phyloP scores from a whole-genome alignment of 2,888 invertebrate species.

The Hirtodrosophila alboralis region DNA sequence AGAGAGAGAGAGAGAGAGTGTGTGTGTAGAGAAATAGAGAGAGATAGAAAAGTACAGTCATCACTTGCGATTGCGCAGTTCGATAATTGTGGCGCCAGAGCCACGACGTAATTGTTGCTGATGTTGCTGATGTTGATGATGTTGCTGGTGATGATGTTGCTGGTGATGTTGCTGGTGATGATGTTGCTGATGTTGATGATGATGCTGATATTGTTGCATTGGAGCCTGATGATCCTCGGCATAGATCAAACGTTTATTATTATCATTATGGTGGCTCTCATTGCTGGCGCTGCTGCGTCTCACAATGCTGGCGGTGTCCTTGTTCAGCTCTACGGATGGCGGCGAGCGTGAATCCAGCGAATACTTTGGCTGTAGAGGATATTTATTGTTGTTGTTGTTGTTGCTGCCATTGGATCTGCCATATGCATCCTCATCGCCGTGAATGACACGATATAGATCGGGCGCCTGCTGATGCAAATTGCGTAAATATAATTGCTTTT shows the following conservation, averaged over 20 bases:
- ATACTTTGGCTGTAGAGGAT: constrained; percentile 73
- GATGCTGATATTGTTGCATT: constrained; percentile 82
- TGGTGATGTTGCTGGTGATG: constrained; percentile 82
- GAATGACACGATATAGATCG: constrained; percentile 89
- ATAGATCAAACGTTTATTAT: constrained; percentile 43
- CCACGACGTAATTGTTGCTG: constrained; percentile 79
- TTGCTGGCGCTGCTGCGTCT: constrained; percentile 85
- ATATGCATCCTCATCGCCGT: constrained; percentile 86
- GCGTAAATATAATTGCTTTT: constrained; percentile 88
- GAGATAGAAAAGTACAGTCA: background rate
- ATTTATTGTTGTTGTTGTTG: constrained; percentile 44
- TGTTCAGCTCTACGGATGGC: constrained; percentile 82
- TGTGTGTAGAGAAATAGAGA: constrained; percentile 2
- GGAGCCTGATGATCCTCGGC: constrained; percentile 32
- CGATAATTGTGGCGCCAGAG: constrained; percentile 86
- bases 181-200: constrained; percentile 70
- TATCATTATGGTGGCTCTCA: constrained; percentile 31
- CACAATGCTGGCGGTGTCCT: constrained; percentile 84
- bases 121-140: constrained; percentile 40
- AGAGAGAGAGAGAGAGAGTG: background rate
- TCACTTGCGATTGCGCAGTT: constrained; percentile 85
- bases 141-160: constrained; percentile 72
- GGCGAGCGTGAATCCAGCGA: constrained; percentile 83
- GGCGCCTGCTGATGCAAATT: constrained; percentile 89
- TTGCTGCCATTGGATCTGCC: constrained; percentile 3